Evolutionary conservation across 2,113 vertebrate genomes (phyloP).

Genomic region (Myotis brandtii): DNA sequence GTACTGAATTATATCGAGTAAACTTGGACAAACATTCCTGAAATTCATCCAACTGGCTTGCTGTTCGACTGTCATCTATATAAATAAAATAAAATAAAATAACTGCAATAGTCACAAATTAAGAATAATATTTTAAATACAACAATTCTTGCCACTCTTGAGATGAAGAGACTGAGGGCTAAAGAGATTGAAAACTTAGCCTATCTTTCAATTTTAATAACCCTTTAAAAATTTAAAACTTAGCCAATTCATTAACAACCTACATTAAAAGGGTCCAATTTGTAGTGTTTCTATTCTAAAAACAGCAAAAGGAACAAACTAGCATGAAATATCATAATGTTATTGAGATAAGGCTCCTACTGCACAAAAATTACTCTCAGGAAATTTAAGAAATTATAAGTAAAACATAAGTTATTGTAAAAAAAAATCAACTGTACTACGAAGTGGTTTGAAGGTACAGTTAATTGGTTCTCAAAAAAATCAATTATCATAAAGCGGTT

Average conservation of each 20-base stretch:
- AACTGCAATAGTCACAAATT: background rate
- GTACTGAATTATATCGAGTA: constrained; percentile 97
- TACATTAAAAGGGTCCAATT: background rate
- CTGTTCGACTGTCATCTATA: constrained; percentile 95
- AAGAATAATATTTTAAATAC: background rate
- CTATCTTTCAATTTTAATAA: constrained; percentile 45
- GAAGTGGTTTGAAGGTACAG: background rate
- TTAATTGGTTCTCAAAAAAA: background rate
- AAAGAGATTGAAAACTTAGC: background rate
- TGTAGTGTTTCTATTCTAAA: constrained; percentile 34
- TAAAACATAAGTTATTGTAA: background rate
- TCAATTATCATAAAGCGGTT: background rate
- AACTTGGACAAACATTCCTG: constrained; percentile 99
- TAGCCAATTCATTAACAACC: constrained; percentile 17
- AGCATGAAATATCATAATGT: background rate
- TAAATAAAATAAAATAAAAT: constrained; percentile 47
- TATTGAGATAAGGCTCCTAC: background rate
- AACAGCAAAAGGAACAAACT: constrained; percentile 19
- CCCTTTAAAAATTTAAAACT: constrained; percentile 43
- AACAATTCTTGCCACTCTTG: background rate
- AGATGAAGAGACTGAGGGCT: too few relatives aligned
- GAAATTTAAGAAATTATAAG: constrained; percentile 13
- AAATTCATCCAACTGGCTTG: constrained; percentile 98
- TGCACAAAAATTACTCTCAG: constrained; percentile 25
- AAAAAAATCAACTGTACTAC: background rate